Evolutionary conservation across 2,888 invertebrate genomes (phyloP).

Genomic region (Yponomeuta evonymella): DNA sequence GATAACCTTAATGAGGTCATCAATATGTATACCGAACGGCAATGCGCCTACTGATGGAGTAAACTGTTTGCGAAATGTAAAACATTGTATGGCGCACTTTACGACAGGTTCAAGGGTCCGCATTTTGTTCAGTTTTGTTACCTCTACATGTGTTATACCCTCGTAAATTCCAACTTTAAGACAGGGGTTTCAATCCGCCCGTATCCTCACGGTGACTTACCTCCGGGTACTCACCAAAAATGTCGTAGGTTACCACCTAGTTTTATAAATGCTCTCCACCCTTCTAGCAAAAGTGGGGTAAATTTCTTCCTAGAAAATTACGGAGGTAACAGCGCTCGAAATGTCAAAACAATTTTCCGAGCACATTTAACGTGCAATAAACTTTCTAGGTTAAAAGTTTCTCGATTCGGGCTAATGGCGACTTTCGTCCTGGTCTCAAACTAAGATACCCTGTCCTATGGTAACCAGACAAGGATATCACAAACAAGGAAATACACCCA

Average conservation of each 20-base stretch:
- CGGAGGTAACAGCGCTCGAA: neutral
- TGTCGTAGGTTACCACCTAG: neutral
- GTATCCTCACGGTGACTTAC: neutral
- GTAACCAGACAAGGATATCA: too few relatives aligned
- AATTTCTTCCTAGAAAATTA: neutral
- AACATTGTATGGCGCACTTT: neutral
- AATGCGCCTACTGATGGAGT: too few relatives aligned
- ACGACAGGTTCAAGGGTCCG: neutral
- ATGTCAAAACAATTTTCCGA: neutral
- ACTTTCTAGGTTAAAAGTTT: neutral
- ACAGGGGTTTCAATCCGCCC: constrained; percentile 8
- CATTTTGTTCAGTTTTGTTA: constrained; percentile 5
- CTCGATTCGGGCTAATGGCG: neutral
- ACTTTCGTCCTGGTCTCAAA: too few relatives aligned
- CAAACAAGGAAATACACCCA: too few relatives aligned
- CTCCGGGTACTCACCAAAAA: neutral
- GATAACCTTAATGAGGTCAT: too few relatives aligned
- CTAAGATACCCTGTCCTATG: too few relatives aligned
- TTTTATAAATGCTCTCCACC: neutral
- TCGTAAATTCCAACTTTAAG: constrained; percentile 11
- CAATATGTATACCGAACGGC: too few relatives aligned
- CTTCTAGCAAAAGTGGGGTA: neutral
- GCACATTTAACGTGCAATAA: neutral
- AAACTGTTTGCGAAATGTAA: neutral
- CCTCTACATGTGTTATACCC: constrained; percentile 9